These are phyloP conservation scores for Martes flavigula DNA, from an alignment of 2,797 vertebrate species.

Conservation along the genomic window DNA sequence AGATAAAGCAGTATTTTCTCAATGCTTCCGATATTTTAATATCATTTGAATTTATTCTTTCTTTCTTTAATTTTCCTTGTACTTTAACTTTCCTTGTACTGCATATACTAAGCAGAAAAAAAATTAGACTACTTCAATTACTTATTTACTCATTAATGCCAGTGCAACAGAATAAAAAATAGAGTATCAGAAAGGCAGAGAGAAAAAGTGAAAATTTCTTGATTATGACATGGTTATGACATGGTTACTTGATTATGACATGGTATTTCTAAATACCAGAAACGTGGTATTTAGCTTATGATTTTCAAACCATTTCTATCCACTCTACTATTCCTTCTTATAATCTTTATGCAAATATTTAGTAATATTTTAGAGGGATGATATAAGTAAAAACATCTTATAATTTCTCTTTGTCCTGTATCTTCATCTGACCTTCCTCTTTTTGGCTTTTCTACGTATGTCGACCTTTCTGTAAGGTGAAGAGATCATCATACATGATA, in stretches of 20 bases:
- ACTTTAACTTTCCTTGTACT: slow-evolving; percentile 20
- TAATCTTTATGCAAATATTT: neutral
- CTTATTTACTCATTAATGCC: neutral
- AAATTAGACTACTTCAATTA: neutral
- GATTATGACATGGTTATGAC: neutral
- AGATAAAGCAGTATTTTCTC: neutral
- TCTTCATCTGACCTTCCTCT: neutral
- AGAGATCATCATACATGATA: neutral
- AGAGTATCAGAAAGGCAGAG: neutral
- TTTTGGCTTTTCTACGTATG: neutral
- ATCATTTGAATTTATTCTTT: neutral
- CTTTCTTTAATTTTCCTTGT: neutral
- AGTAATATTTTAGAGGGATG: neutral
- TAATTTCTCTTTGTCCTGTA: neutral
- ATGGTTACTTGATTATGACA: neutral
- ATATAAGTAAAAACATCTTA: neutral
- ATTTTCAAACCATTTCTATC: neutral
- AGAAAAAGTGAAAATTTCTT: neutral
- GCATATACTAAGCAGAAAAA: neutral
- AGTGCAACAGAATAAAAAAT: neutral
- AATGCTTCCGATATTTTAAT: neutral
- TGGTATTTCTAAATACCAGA: too few relatives aligned
- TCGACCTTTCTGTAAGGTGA: neutral
- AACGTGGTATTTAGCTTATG: neutral
- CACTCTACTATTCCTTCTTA: neutral